Evolutionary conservation across 2,888 invertebrate species (phyloP).

Genomic region (Ichneumon xanthorius): DNA sequence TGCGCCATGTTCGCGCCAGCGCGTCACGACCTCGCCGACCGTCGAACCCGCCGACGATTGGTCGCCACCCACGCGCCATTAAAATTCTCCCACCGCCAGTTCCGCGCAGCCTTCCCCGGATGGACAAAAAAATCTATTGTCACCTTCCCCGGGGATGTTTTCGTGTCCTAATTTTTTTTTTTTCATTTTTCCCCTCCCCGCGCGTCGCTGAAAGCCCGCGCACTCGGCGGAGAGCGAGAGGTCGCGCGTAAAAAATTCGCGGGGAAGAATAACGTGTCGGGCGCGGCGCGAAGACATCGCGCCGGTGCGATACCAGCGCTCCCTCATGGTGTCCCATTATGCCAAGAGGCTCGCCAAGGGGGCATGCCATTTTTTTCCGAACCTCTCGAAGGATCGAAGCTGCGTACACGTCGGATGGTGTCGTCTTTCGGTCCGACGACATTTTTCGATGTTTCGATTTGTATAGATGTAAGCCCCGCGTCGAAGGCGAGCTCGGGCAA

Average conservation of each 20-base stretch:
- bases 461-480: background rate
- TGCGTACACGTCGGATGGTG: constrained; percentile 52
- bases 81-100: constrained; percentile 14
- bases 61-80: constrained; percentile 33
- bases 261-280: constrained; percentile 19
- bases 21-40: constrained; percentile 20
- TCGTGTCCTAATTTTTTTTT: background rate
- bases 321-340: constrained; percentile 83
- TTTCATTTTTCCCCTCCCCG: background rate
- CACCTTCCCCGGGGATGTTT: constrained; percentile 5
- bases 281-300: constrained; percentile 27
- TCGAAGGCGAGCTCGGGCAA: constrained; percentile 10
- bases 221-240: background rate
- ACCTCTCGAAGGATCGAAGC: constrained; percentile 72
- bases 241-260: constrained; percentile 6
- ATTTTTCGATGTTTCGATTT: background rate
- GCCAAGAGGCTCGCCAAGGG: constrained; percentile 85
- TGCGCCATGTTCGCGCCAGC: constrained; percentile 43
- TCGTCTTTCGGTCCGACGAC: constrained; percentile 69
- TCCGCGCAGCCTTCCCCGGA: constrained; percentile 18
- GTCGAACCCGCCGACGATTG: constrained; percentile 14
- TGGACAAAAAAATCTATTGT: constrained; percentile 41
- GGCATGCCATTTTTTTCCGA: constrained; percentile 83
- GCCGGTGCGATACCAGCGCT: constrained; percentile 76
- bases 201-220: background rate